Evolutionary conservation across 2,113 vertebrate genomes (phyloP), one percentile per base, ranked within the genome.

Genomic region (Callithrix jacchus): DNA sequence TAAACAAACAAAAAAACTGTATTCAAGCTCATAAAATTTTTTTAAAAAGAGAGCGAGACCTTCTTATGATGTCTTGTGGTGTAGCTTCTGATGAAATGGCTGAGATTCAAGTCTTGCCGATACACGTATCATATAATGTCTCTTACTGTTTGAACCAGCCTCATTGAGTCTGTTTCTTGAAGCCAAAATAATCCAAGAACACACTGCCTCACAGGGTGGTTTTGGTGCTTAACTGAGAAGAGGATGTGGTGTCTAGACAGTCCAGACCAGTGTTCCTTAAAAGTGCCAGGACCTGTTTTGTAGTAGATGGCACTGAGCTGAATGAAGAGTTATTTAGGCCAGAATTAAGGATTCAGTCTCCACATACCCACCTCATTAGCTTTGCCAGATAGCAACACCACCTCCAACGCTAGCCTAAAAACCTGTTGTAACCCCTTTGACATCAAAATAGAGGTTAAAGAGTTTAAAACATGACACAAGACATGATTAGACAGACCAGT

Each of bases 141-240:
- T 23, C 52, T 91, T 73, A 87, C 76, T 96, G 92, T 86, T 40
- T 93, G 58, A 87, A 85, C 5, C 20, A 92, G 68, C 18, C 32
- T 66, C 56, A 27, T 17, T 73, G 71, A 94, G 37, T 81, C 85
- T 85, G 17, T 83, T 81, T 93, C 88, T 82, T 86, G 45, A 40
- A 81, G 79, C 23, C 66, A 89, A 94, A 96, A 95, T 47, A 91
- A 80, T 16, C 49, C 40, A 66, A 73, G 64, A 96, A 61, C 42
- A 85, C 54, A 23, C 3, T 37, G 45, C 42, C 35, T 83, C 73
- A 45, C 47, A 25, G 8, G 17, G 45, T 90, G 35, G 83, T 90
- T 87, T 73, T 61, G 40, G 82, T 49, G 27, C 54, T 93, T 76
- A 56, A 11, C 11, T 64, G 35, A 93, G 79, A 89, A 18, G 47